Conservation (phyloP, 2,888 invertebrate species). For the Abscondita cerata region DNA sequence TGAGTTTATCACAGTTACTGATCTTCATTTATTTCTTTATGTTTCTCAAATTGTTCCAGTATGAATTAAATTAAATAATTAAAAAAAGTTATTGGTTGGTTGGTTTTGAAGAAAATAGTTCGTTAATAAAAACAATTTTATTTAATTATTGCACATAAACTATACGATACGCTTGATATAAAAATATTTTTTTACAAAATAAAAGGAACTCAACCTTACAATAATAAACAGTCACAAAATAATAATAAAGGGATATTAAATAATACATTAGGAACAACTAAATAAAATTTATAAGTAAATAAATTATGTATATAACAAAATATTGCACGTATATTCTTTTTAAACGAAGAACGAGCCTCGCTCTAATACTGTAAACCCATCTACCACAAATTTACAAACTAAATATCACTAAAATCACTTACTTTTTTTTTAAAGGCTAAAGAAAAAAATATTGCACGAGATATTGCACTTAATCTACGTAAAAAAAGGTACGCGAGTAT, state of each 20-base stretch:
- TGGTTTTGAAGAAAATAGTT: too few species aligned
- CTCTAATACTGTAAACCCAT: conserved; percentile 1
- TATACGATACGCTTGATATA: conserved; percentile 11
- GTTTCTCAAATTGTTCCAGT: too few species aligned
- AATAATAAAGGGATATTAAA: background rate
- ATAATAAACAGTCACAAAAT: background rate
- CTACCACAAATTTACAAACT: background rate
- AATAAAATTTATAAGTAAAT: too few species aligned
- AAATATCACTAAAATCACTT: conserved; percentile 3
- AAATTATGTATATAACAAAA: background rate
- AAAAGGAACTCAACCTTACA: conserved; percentile 6
- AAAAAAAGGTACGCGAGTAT: conserved; percentile 26
- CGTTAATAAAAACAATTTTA: conserved; percentile 14
- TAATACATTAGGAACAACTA: background rate
- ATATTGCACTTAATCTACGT: conserved; percentile 9
- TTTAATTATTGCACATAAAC: conserved; percentile 11
- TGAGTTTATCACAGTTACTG: too few species aligned
- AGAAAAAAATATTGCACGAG: background rate
- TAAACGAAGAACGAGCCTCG: background rate
- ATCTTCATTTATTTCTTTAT: too few species aligned
- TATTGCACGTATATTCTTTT: conserved; percentile 1
- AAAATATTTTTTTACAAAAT: background rate
- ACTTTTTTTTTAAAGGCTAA: background rate
- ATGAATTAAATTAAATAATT: too few species aligned
- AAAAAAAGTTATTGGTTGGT: too few species aligned